A percentile compares a stretch with the other conserved stretches of the same genome.
Conservation (phyloP, 2,113 vertebrate species). For the Sula dactylatra region DNA sequence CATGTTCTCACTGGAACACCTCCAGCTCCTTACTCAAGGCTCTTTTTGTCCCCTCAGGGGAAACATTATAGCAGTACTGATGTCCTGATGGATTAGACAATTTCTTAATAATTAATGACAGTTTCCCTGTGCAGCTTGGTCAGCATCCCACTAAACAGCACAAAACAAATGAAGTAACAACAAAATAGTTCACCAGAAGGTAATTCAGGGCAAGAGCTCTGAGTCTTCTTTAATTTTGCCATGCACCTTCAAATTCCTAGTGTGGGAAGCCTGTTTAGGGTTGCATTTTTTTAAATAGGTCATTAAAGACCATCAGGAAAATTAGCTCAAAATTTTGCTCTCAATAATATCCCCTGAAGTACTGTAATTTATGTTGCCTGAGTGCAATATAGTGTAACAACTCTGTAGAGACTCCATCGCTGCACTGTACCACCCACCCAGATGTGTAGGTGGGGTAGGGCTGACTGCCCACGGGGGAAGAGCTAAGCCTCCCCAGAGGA, state of each 20-base stretch:
- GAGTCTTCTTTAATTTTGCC: not conserved
- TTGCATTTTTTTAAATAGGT: not conserved
- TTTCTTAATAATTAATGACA: slow-evolving; percentile 54
- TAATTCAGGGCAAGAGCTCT: not conserved
- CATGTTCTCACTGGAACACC: slow-evolving; percentile 16
- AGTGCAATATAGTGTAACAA: not conserved
- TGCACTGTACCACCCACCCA: too few species aligned
- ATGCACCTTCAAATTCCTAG: not conserved
- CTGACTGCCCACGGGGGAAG: not conserved
- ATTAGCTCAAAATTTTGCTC: not conserved
- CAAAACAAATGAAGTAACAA: slow-evolving; percentile 28
- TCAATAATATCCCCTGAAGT: not conserved
- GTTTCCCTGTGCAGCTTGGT: slow-evolving; percentile 12
- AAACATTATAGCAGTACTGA: not conserved
- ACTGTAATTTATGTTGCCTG: not conserved
- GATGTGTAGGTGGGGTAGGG: too few species aligned
- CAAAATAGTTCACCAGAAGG: not conserved
- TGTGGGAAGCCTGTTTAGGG: not conserved
- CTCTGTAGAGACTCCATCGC: not conserved
- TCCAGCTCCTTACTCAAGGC: slow-evolving; percentile 45
- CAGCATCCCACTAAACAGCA: slow-evolving; percentile 1
- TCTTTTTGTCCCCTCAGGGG: not conserved
- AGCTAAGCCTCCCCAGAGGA: not conserved
- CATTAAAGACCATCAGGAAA: not conserved
- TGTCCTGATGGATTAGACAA: slow-evolving; percentile 49